Conservation (phyloP, 2,113 vertebrate genomes). For the Amazona vittata region DNA sequence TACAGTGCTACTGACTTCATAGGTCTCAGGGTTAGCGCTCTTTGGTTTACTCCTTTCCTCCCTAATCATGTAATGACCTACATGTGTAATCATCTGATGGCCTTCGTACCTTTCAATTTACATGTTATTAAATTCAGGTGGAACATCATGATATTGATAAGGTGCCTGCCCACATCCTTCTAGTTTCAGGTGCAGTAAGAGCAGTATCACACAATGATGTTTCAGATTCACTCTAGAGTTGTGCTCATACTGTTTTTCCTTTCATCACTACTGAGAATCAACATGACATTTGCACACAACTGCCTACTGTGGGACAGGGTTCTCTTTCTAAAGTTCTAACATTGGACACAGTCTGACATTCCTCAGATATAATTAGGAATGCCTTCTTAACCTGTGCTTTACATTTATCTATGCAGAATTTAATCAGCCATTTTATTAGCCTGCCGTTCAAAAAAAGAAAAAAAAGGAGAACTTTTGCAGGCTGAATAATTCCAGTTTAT, state of each 20-base stretch:
- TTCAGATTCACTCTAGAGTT: not conserved
- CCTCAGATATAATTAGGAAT: not conserved
- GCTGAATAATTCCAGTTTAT: not conserved
- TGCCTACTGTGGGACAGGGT: not conserved
- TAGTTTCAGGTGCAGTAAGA: not conserved
- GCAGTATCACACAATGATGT: not conserved
- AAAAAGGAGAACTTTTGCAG: not conserved
- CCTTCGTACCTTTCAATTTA: not conserved
- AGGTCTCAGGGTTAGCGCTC: fast-evolving
- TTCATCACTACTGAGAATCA: not conserved
- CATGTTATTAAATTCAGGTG: fast-evolving
- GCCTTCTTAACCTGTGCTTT: not conserved
- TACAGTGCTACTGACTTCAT: not conserved
- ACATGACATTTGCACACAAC: not conserved
- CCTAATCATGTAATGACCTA: not conserved
- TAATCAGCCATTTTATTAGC: not conserved
- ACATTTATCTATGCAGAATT: not conserved
- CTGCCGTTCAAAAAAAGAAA: not conserved
- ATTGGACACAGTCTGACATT: not conserved
- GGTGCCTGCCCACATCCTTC: not conserved
- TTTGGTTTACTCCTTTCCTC: not conserved
- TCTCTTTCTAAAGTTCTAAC: not conserved
- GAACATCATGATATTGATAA: fast-evolving
- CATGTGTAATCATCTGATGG: not conserved
- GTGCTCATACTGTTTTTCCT: not conserved